Percentiles rank a stretch among this genome's conserved stretches.
Evolutionary conservation across 2,888 invertebrate species (phyloP).

Genomic region (Lagria hirta): DNA sequence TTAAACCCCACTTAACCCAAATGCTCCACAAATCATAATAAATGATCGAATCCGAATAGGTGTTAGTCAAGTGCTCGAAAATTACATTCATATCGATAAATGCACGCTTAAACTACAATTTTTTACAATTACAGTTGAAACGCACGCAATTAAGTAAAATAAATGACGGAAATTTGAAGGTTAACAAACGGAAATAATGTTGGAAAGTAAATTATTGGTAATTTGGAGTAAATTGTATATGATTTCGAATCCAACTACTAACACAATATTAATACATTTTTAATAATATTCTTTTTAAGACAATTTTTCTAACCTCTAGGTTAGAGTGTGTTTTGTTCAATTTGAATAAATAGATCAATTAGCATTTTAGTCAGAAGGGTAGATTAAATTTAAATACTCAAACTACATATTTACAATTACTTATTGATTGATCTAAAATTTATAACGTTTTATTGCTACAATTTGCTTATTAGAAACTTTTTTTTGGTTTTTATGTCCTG

Average conservation of each 20-base stretch:
- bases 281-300: slow-evolving; percentile 10
- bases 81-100: slow-evolving; percentile 24
- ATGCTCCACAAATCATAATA: slow-evolving; percentile 32
- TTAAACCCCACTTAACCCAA: slow-evolving; percentile 35
- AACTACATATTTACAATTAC: too few species aligned
- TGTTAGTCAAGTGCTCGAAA: slow-evolving; percentile 23
- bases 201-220: slow-evolving; percentile 26
- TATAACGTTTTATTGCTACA: too few species aligned
- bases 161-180: slow-evolving; percentile 26
- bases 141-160: slow-evolving; percentile 24
- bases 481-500: too few species aligned
- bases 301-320: too few species aligned
- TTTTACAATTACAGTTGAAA: slow-evolving; percentile 24
- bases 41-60: slow-evolving; percentile 28
- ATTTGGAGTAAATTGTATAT: slow-evolving; percentile 25
- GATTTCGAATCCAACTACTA: slow-evolving; percentile 14
- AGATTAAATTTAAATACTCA: too few species aligned
- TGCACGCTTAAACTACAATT: slow-evolving; percentile 24
- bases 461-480: too few species aligned
- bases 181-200: slow-evolving; percentile 27
- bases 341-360: too few species aligned
- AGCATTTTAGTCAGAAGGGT: too few species aligned
- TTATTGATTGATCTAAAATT: too few species aligned
- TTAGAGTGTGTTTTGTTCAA: too few species aligned
- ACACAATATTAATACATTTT: slow-evolving; percentile 13